phyloP scores from a whole-genome alignment of 2,888 invertebrate genomes.

The Geotrupes spiniger region DNA sequence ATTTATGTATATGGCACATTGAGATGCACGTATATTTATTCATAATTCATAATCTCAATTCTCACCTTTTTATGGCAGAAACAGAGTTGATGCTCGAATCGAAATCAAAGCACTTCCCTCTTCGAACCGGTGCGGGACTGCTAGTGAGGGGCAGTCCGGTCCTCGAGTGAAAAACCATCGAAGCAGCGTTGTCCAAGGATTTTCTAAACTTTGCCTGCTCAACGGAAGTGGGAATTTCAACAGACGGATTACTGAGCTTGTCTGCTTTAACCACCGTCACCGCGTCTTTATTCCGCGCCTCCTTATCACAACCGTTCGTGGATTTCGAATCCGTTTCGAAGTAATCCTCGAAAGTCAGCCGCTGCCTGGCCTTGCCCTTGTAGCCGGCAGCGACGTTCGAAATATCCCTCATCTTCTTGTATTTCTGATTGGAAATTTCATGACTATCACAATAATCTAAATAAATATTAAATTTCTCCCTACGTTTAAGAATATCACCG shows the following conservation, averaged over 20 bases:
- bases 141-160: conserved; percentile 82
- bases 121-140: conserved; percentile 79
- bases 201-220: conserved; percentile 73
- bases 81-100: conserved; percentile 77
- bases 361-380: conserved; percentile 37
- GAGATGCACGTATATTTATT: no score
- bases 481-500: conserved; percentile 50
- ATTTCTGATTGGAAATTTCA: conserved; percentile 11
- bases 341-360: conserved; percentile 41
- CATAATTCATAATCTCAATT: no score
- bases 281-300: conserved; percentile 1
- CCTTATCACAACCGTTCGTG: no score
- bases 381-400: conserved; percentile 28
- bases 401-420: conserved; percentile 34
- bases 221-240: conserved; percentile 63
- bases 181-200: conserved; percentile 74
- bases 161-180: conserved; percentile 78
- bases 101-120: conserved; percentile 79
- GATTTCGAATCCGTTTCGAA: conserved; percentile 20
- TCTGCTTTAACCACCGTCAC: conserved; percentile 17
- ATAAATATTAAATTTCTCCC: conserved; percentile 43
- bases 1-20: no score
- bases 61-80: conserved; percentile 77
- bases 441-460: conserved; percentile 48
- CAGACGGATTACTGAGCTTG: conserved; percentile 22